Percentiles rank a stretch among this genome's conserved stretches.
Conservation (phyloP, 2,113 vertebrate species). For the Aldabrachelys gigantea region DNA sequence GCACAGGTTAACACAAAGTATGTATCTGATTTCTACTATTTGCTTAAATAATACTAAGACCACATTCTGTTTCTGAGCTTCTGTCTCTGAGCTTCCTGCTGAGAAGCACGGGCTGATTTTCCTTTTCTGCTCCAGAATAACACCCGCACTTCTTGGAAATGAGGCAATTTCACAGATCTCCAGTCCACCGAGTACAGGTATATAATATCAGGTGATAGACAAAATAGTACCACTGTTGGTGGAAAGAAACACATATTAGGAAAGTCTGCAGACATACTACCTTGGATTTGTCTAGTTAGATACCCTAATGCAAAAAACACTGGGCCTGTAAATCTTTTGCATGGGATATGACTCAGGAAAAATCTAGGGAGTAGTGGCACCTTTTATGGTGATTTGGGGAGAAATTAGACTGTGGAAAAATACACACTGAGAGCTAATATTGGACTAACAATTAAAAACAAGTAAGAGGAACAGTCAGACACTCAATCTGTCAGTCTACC, state of each 20-base stretch:
- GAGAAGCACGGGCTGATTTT: neutral
- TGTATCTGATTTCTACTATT: neutral
- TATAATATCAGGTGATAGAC: rapidly evolving
- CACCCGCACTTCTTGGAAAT: neutral
- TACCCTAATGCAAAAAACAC: neutral
- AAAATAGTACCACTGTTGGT: rapidly evolving
- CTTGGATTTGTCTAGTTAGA: neutral
- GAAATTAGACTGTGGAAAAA: neutral
- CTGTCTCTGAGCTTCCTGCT: neutral
- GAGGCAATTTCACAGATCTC: neutral
- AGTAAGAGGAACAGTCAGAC: neutral
- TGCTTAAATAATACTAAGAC: neutral
- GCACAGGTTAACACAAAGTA: neutral
- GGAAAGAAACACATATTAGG: neutral
- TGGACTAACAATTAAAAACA: neutral
- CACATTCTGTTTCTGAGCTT: neutral
- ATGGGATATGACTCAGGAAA: neutral
- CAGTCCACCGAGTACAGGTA: rapidly evolving
- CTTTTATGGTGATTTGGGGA: neutral
- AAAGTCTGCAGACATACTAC: neutral
- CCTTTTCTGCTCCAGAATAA: neutral
- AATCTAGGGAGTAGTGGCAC: neutral
- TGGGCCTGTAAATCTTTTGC: neutral
- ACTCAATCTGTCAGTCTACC: neutral
- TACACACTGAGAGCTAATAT: neutral